Percentiles rank a stretch among this genome's conserved stretches.
phyloP scores from a whole-genome alignment of 2,113 vertebrate genomes.

The Crocuta crocuta region DNA sequence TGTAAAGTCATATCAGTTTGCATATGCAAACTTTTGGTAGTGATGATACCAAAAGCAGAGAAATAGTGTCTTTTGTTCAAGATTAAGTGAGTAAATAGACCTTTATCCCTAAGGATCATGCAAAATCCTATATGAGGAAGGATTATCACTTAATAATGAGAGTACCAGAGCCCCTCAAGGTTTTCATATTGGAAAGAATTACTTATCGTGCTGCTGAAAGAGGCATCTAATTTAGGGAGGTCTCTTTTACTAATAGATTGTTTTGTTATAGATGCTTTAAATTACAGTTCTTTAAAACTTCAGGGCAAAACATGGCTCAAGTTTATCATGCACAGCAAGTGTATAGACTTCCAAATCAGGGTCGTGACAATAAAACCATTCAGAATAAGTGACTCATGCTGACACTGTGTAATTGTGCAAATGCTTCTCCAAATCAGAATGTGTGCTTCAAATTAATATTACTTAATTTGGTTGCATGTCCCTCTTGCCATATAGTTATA shows the following conservation, averaged over 20 bases:
- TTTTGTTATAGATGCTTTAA: conserved; percentile 68
- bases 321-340: conserved; percentile 14
- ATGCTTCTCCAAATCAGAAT: conserved; percentile 58
- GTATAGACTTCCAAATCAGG: conserved; percentile 57
- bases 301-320: conserved; percentile 71
- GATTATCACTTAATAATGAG: conserved; percentile 69
- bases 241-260: conserved; percentile 38
- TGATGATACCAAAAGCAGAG: background rate
- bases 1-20: background rate
- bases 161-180: background rate
- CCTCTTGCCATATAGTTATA: background rate
- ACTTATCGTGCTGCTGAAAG: conserved; percentile 37
- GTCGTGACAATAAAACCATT: conserved; percentile 67
- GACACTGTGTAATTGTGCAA: background rate
- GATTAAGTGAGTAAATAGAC: conserved; percentile 49
- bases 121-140: conserved; percentile 21
- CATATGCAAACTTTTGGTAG: background rate
- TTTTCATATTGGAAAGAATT: conserved; percentile 55
- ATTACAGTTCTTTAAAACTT: conserved; percentile 64
- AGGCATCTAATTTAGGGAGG: conserved; percentile 35
- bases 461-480: background rate
- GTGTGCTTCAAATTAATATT: conserved; percentile 59
- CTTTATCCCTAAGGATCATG: conserved; percentile 10
- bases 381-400: conserved; percentile 27
- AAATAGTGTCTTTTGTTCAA: conserved; percentile 31